Evolutionary conservation across 2,797 vertebrate species (phyloP).

Genomic region (Schizothorax lantsangensis): DNA sequence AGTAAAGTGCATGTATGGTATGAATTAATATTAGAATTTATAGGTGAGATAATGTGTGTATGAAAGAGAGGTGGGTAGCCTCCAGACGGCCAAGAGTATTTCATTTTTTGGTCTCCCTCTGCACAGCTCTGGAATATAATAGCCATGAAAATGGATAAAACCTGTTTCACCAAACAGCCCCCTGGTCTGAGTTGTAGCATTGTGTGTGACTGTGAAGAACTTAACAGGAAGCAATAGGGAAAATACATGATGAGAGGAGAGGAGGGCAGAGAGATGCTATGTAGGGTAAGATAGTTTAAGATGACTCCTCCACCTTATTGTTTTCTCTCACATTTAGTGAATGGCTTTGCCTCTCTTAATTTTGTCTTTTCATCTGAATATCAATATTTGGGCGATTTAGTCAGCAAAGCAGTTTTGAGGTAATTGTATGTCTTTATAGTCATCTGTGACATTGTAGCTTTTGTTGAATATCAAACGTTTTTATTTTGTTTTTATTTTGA

Average conservation of each 20-base stretch:
- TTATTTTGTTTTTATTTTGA: not conserved
- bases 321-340: not conserved
- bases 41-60: conserved; percentile 14
- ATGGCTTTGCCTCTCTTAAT: not conserved
- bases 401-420: not conserved
- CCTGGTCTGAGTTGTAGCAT: not conserved
- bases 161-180: conserved; percentile 4
- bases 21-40: conserved; percentile 8
- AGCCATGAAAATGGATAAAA: conserved; percentile 1
- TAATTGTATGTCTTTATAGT: not conserved
- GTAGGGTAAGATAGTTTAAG: not conserved
- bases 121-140: conserved; percentile 13
- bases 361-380: not conserved
- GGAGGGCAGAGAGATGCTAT: not conserved
- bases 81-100: conserved; percentile 13
- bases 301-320: not conserved
- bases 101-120: not conserved
- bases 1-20: conserved; percentile 12
- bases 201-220: not conserved
- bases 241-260: not conserved
- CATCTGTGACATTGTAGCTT: not conserved
- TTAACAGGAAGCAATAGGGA: not conserved
- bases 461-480: not conserved
- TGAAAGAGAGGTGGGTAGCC: conserved; percentile 6
- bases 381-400: not conserved